These are phyloP conservation scores for Rhorus exstirpatorius DNA, from an alignment of 2,888 invertebrate species.

Conservation along the genomic window DNA sequence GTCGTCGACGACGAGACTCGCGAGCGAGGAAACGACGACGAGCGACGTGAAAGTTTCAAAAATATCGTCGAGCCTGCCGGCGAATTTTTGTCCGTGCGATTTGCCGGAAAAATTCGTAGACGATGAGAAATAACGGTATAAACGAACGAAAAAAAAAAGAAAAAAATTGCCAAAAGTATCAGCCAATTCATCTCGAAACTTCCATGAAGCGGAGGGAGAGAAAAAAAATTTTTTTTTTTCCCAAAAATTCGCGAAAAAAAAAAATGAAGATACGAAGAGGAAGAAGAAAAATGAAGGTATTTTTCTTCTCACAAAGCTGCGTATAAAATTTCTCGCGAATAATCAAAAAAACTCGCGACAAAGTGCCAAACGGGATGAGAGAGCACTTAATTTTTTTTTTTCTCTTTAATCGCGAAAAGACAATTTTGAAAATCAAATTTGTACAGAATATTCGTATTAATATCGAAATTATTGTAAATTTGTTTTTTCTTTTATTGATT, in stretches of 20 bases:
- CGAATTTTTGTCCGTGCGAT: conserved; percentile 40
- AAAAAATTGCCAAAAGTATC: neutral
- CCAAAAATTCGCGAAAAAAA: conserved; percentile 1
- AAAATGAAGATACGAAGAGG: neutral
- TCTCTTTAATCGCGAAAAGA: neutral
- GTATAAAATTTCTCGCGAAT: conserved; percentile 30
- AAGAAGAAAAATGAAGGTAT: conserved; percentile 4
- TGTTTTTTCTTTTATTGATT: neutral
- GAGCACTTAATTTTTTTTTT: neutral
- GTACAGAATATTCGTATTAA: conserved; percentile 31
- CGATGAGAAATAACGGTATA: conserved; percentile 1
- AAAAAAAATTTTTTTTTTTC: too few relatives aligned
- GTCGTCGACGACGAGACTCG: conserved; percentile 56
- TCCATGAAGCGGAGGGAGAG: conserved; percentile 28
- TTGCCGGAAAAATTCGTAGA: neutral
- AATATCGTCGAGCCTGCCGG: conserved; percentile 3
- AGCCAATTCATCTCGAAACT: too few relatives aligned
- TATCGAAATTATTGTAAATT: conserved; percentile 1
- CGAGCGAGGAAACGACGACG: neutral
- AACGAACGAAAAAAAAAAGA: conserved; percentile 2
- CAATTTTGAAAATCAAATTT: conserved; percentile 30
- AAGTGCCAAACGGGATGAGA: conserved; percentile 19
- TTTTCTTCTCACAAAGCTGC: neutral
- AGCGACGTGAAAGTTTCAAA: conserved; percentile 4
- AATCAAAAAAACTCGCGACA: conserved; percentile 13